Evolutionary conservation across 2,888 invertebrate species (phyloP), one percentile per base, ranked within the genome.

Genomic region (Aleiodes alternator): DNA sequence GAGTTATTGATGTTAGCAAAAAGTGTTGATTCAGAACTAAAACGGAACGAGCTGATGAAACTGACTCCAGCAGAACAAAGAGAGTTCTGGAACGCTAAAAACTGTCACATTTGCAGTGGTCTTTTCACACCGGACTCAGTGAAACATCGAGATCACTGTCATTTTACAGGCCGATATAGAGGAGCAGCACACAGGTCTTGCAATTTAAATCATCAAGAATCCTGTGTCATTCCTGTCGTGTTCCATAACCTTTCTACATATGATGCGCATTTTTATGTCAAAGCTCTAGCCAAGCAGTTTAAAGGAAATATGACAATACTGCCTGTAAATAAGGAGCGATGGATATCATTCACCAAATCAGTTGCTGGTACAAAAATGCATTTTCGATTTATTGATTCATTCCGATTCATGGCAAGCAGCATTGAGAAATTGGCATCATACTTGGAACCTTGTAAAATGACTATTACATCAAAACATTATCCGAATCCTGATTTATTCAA

Each of bases 201-300:
- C 50, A 50, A 50, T 11, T n/a, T 50, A 11, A 50, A 50, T 50
- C 6, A n/a, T 34, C 34, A 34, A 34, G 34, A 34, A 3, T 34
- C 34, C 4, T 34, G 34, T 34, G 34, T 34, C 2, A 50, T 50
- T 50, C 50, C 50, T 12, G 50, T 50, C 8, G 50, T 50, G n/a
- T 50, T 50, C 6, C 50, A 50, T n/a, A 50, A 84, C 76, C 69
- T 84, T 11, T 79, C 79, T 0, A 82, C 80, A 9, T 82, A 50
- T 50, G 50, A 50, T 50, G 11, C 50, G 6, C 34, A 34, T 34
- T 34, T 34, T 6, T 34, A 6, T 3, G 34, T 34, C 2, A 34
- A 34, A 34, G 4, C 50, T 50, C 50, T 50, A 50, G 50, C 50
- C 53, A 53, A 53, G 7, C 53, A 14, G 16, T 53, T 53, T 7